Percentiles rank a stretch among this genome's conserved stretches.
These are phyloP conservation scores for Trichoplusia ni DNA, from an alignment of 1,140 invertebrate species.

Conservation along the genomic window DNA sequence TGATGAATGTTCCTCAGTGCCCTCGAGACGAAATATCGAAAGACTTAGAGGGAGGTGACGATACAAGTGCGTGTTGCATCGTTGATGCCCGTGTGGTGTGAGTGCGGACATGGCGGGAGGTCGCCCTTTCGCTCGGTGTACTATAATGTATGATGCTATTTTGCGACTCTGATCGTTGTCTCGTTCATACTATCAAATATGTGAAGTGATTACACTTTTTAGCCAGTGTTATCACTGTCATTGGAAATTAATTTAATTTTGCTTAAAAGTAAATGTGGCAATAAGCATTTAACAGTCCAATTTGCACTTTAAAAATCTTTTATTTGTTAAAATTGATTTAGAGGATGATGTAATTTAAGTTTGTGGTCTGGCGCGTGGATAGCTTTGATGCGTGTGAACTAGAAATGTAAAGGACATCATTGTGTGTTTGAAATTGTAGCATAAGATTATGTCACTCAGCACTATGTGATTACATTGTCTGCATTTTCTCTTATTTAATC, in stretches of 20 bases:
- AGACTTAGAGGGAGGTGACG: not conserved
- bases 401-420: not conserved
- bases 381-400: not conserved
- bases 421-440: constrained; percentile 2
- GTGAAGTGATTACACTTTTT: constrained; percentile 19
- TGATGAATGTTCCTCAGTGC: constrained; percentile 8
- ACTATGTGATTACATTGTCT: not conserved
- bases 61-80: not conserved
- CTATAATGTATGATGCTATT: not conserved
- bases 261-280: constrained; percentile 40
- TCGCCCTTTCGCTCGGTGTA: not conserved
- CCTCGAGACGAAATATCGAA: constrained; percentile 13
- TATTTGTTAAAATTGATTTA: constrained; percentile 22
- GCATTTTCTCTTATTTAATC: constrained; percentile 6
- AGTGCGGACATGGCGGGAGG: not conserved
- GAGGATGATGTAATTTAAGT: constrained; percentile 23
- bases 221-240: constrained; percentile 45
- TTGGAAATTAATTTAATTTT: constrained; percentile 41
- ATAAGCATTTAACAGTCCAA: constrained; percentile 53
- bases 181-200: constrained; percentile 19
- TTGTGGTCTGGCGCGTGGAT: constrained; percentile 26
- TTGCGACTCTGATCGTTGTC: constrained; percentile 15
- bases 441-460: not conserved
- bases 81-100: not conserved
- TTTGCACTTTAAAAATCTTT: constrained; percentile 40